These are phyloP conservation scores for Eupithecia pulchellata DNA, from an alignment of 2,888 invertebrate species.

Conservation along the genomic window DNA sequence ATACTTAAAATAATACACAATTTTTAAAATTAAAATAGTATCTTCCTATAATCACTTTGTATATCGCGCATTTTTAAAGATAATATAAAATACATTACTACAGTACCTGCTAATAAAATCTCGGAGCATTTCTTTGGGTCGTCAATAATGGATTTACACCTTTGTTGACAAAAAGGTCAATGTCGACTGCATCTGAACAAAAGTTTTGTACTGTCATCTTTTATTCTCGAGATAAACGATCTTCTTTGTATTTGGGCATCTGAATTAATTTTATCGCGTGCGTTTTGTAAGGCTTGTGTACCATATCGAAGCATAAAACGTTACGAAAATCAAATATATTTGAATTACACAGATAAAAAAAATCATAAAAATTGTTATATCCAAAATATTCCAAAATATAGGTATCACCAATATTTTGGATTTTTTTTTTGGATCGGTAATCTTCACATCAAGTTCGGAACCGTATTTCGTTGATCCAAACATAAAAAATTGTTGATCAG, in stretches of 20 bases:
- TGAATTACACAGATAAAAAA: too few species aligned
- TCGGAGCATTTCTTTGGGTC: constrained; percentile 28
- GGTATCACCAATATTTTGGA: too few species aligned
- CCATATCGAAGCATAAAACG: not conserved
- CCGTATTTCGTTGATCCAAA: too few species aligned
- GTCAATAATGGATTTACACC: constrained; percentile 40
- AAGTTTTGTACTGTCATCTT: constrained; percentile 44
- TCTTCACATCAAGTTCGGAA: too few species aligned
- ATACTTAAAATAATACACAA: too few species aligned
- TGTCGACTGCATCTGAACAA: constrained; percentile 43
- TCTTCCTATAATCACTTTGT: too few species aligned
- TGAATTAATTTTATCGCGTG: constrained; percentile 15
- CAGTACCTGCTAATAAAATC: constrained; percentile 25
- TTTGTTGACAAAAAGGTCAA: constrained; percentile 46
- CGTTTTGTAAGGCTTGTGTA: constrained; percentile 2
- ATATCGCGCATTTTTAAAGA: too few species aligned
- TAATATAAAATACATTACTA: not conserved
- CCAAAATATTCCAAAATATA: too few species aligned
- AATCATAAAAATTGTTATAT: too few species aligned
- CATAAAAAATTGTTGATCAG: too few species aligned
- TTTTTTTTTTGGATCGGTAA: too few species aligned
- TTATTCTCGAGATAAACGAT: constrained; percentile 46
- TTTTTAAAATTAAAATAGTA: too few species aligned
- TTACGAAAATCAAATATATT: not conserved
- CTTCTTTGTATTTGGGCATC: constrained; percentile 41